phyloP scores from a whole-genome alignment of 2,797 vertebrate genomes.

The Phyllotis vaccarum region DNA sequence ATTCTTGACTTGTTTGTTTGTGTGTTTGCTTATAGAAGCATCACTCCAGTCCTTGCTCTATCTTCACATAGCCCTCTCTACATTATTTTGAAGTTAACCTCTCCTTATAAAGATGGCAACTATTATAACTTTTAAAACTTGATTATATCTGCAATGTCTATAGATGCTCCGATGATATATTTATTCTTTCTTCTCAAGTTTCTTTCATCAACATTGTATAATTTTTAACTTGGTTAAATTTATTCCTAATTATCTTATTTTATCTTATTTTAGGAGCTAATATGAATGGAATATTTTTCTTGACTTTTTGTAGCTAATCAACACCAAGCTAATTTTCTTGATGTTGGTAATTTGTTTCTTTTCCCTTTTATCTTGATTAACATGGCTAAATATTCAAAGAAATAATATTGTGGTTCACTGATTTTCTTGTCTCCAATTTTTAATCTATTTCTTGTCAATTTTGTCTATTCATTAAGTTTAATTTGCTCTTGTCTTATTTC shows the following conservation, averaged over 20 bases:
- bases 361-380: background rate
- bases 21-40: background rate
- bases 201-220: background rate
- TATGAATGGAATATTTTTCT: background rate
- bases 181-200: background rate
- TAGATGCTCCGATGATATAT: background rate
- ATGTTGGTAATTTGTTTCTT: background rate
- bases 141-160: conserved; percentile 39
- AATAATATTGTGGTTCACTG: background rate
- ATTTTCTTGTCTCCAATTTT: background rate
- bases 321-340: background rate
- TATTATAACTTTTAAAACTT: background rate
- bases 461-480: background rate
- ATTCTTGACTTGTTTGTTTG: background rate
- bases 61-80: background rate
- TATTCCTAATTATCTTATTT: background rate
- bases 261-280: background rate
- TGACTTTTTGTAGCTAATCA: background rate
- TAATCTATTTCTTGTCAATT: background rate
- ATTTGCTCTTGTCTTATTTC: background rate
- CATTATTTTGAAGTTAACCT: conserved; percentile 56
- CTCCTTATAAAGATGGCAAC: conserved; percentile 19
- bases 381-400: background rate
- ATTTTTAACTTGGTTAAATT: background rate
- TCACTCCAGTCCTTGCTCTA: conserved; percentile 8